Percentiles rank a stretch among this genome's conserved stretches.
These are phyloP conservation scores for Cepaea hortensis DNA, from an alignment of 2,888 invertebrate species.

Conservation along the genomic window DNA sequence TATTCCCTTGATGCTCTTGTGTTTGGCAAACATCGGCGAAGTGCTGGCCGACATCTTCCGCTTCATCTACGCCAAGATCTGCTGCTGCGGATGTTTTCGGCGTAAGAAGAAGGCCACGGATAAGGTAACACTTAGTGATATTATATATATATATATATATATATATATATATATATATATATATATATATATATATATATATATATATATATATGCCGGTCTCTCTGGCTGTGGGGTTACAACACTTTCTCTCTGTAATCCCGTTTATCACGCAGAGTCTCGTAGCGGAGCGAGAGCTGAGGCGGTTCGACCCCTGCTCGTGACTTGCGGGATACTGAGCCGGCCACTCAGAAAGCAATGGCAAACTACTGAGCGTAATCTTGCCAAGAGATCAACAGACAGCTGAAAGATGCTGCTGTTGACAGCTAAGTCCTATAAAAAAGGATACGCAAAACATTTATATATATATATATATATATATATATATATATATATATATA, in stretches of 20 bases:
- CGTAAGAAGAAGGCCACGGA: slow-evolving; percentile 60
- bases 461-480: neutral
- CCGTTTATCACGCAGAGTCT: no score
- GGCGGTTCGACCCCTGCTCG: no score
- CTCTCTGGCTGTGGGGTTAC: no score
- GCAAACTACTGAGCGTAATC: no score
- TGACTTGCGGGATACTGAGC: no score
- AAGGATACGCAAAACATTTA: no score
- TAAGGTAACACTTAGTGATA: slow-evolving; percentile 22
- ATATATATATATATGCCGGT: neutral
- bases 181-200: neutral
- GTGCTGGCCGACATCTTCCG: slow-evolving; percentile 78
- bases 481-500: neutral
- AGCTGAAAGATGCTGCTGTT: no score
- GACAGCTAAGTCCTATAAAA: no score
- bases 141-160: neutral
- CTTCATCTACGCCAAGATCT: slow-evolving; percentile 76
- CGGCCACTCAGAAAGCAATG: no score
- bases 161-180: neutral
- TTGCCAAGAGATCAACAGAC: no score
- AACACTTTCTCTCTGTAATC: no score
- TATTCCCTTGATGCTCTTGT: slow-evolving; percentile 78
- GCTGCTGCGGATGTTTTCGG: slow-evolving; percentile 74
- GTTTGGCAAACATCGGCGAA: slow-evolving; percentile 79
- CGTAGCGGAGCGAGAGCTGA: no score